Base-by-base conservation (phyloP, 2,113 vertebrate species). In the Atlantisia rogersi region DNA sequence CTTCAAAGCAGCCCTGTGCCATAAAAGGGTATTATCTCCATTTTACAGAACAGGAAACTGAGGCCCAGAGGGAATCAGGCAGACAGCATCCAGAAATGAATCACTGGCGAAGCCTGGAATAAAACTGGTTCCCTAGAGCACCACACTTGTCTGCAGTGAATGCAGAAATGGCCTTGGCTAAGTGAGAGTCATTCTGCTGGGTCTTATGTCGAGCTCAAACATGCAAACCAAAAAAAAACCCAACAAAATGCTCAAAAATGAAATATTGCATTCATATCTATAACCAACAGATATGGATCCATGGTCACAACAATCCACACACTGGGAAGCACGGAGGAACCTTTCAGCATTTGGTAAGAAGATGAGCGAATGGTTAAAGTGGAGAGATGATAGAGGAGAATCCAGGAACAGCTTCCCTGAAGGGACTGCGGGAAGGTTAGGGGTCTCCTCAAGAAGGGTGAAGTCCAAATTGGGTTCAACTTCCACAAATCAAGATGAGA, bases 1-100 rank as follows among this genome's bases (percentile, higher is more conserved):
- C 88, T 95, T 96, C 94, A 94, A 96, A 96, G 96, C 65, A 70
- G 69, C 70, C 86, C 55, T 63, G 74, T 73, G 81, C 94, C 86
- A 79, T 95, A 89, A 95, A 96, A 82, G 92, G 88, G 77, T 82
- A 75, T 92, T 89, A 91, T 92, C 90, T 94, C 88, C 88, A 73
- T 44, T 95, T 67, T 94, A 90, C 95, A 97, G 95, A 90, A 77
- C 73, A 95, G 94, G 96, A 97, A 97, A 95, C 90, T 83, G 90
- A 97, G 89, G 67, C 68, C 84, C 95, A 71, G 63, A 82, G 95
- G 85, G 73, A 86, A 35, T 59, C 77, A 35, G 1, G 1, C 67
- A 81, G 71, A 52, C 94, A 88, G 53, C 83, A 86, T 94, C 90
- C 84, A 81, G 88, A 92, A 96, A 89, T 92, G 89, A 94, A 96